phyloP scores from a whole-genome alignment of 2,113 vertebrate genomes.

The Elgaria multicarinata region DNA sequence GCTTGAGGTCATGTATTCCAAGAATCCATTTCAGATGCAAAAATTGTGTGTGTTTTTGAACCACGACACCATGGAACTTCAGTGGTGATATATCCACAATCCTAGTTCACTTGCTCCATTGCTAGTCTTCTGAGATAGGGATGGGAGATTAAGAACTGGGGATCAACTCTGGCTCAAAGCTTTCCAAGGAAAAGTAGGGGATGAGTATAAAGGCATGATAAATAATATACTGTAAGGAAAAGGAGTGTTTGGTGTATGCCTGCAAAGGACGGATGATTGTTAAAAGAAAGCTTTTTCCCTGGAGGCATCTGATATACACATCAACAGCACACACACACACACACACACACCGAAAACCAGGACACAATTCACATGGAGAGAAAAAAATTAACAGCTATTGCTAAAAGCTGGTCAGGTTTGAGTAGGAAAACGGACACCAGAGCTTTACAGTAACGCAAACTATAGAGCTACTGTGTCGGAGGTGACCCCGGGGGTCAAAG shows the following conservation, averaged over 20 bases:
- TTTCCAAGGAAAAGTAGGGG: background rate
- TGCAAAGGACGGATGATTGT: background rate
- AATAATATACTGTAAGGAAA: background rate
- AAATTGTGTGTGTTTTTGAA: background rate
- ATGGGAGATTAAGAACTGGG: background rate
- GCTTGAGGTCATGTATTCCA: background rate
- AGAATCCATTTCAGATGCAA: background rate
- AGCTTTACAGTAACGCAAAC: slow-evolving; percentile 46
- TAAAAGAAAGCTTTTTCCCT: background rate
- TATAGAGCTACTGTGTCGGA: slow-evolving; percentile 49
- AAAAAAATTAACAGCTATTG: background rate
- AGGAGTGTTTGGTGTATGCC: background rate
- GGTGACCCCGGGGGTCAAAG: slow-evolving; percentile 59
- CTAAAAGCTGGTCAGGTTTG: slow-evolving; percentile 32
- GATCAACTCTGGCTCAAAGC: background rate
- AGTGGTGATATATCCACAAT: background rate
- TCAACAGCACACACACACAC: too few species aligned
- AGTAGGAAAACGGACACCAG: slow-evolving; percentile 43
- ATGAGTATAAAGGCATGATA: background rate
- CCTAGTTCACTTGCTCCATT: background rate
- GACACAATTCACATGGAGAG: background rate
- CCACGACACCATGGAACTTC: background rate
- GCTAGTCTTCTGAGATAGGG: background rate
- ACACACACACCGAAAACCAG: background rate
- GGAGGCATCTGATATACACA: background rate